Base-by-base conservation (phyloP, 2,888 invertebrate species). In the Oithona nana region DNA sequence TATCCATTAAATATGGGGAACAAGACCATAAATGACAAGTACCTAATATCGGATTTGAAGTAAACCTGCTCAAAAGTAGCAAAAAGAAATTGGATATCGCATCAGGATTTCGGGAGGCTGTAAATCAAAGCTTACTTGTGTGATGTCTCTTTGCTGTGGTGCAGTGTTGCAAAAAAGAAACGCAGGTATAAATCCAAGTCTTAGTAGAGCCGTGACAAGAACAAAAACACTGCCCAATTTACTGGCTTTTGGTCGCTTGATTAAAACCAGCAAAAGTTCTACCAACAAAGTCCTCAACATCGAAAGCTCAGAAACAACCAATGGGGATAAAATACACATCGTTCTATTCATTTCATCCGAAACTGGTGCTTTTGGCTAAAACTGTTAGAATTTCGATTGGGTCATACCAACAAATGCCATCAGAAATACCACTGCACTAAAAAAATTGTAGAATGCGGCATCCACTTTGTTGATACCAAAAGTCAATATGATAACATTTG, bases 1-100 rank as follows among this genome's bases (percentile, higher is more conserved):
- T 93, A 93, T 13, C 95, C 95, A 72, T 94, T 94, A 65, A 83
- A 81, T 66, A 92, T 73, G 0, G 87, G 83, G 74, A 92, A 88
- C 1, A 81, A 67, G 6, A 83, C 75, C 71, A 88, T 84, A 69
- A 93, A 80, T 54, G 82, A 71, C 66, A 88, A 84, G 70, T 86
- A 89, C 69, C 82, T 79, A 68, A 80, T 77, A 73, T 95, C 94
- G 70, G 81, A 81, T 29, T 80, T 74, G 70, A 94, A 84, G 50
- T 87, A 71, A 8, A 88, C 83, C 1, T 86, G 86, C 66, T n/a
- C n/a, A n/a, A n/a, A n/a, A n/a, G n/a, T n/a, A n/a, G n/a, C n/a
- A n/a, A n/a, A n/a, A n/a, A n/a, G n/a, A n/a, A n/a, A n/a, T n/a
- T n/a, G n/a, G n/a, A n/a, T n/a, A 88, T 29, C n/a, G n/a, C n/a